Base-by-base conservation (phyloP, 2,888 invertebrate species). In the Xanthia icteritia region DNA sequence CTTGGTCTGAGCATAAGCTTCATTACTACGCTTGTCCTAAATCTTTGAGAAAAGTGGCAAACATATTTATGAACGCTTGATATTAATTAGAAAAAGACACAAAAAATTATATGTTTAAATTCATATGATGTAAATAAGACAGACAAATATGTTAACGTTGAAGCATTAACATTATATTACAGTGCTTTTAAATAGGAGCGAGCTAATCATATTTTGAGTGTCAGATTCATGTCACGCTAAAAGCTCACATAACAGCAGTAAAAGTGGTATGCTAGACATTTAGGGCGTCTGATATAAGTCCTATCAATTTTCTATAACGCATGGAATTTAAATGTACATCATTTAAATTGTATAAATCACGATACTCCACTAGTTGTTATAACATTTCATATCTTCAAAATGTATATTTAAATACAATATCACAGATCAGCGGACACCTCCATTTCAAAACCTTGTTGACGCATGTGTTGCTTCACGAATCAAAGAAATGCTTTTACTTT, bases 401-500 rank as follows among this genome's bases (percentile, higher is more conserved):
- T 36, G 39, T 63, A 60, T 42, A 54, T 67, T 56, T 13, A 45
- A 66, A 58, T 61, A 39, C 65, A 69, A 45, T 23, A 69, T 65
- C 72, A 56, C 51, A 60, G 15, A 5, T 39, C 72, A 54, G n/a
- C 31, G 1, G 6, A 73, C 78, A 79, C 60, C 58, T 79, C 67
- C 88, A 89, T 87, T 88, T 89, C 81, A 85, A 75, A 58, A 67
- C 84, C 84, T 80, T 60, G 72, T 85, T 83, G 73, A 66, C 74
- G 84, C 85, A 86, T 86, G 86, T 31, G 51, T 74, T 78, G 74
- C 61, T 68, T 68, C 60, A 68, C n/a, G 31, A 56, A n/a, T 31
- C 27, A 64, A 76, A 31, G 39, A 63, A 54, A 61, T 48, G 64
- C 66, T 76, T 79, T 27, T 23, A 76, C 48, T n/a, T 8, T 36